phyloP scores from a whole-genome alignment of 37 sponge, comb jelly and placozoan genomes.

The Ephydatia muelleri region DNA sequence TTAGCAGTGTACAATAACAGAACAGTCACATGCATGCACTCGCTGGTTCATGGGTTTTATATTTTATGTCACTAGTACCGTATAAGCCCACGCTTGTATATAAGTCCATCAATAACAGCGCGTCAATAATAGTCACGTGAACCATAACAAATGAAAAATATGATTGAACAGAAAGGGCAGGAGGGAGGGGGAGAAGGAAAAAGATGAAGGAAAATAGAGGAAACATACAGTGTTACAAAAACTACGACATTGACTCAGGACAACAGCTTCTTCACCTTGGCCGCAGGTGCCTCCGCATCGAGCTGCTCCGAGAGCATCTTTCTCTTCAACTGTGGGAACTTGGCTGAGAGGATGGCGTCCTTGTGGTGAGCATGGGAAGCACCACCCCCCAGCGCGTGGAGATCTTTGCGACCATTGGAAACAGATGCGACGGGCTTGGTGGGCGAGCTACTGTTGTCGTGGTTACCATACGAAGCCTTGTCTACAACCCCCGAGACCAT shows the following conservation, averaged over 20 bases:
- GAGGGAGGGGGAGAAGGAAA: background rate
- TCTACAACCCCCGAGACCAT: background rate
- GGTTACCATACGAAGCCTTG: conserved; percentile 5
- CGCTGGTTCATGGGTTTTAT: too few species aligned
- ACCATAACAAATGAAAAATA: too few species aligned
- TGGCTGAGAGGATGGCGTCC: conserved; percentile 64
- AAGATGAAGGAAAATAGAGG: background rate
- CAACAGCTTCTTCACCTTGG: background rate
- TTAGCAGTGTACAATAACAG: too few species aligned
- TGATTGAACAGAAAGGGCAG: background rate
- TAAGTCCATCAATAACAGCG: too few species aligned
- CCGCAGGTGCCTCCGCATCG: background rate
- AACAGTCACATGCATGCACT: too few species aligned
- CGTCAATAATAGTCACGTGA: too few species aligned
- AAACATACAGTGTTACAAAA: background rate
- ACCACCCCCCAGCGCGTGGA: background rate
- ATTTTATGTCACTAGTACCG: too few species aligned
- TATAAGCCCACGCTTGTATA: too few species aligned
- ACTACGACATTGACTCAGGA: background rate
- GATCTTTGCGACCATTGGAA: background rate
- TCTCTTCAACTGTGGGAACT: conserved; percentile 71
- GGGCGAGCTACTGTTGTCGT: background rate
- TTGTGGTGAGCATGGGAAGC: conserved; percentile 21
- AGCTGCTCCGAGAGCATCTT: conserved; percentile 16
- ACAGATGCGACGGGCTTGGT: background rate